Evolutionary conservation across 2,888 invertebrate species (phyloP), one percentile per base, ranked within the genome.

Genomic region (Ectemnius lituratus): DNA sequence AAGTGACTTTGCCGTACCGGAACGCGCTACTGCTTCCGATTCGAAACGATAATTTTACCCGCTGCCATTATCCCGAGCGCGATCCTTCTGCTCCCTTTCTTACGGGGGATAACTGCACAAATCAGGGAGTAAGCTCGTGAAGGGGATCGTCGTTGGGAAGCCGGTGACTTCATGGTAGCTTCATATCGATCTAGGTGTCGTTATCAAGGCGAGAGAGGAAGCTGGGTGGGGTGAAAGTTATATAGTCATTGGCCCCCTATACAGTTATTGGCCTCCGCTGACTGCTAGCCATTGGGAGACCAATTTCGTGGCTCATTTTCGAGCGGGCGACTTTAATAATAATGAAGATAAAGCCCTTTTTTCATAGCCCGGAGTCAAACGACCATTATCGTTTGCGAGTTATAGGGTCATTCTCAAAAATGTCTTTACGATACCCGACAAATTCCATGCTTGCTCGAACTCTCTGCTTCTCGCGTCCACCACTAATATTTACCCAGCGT

Each of bases 261-360:
- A 81, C 82, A 82, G 82, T 82, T 82, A 82, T 83, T 77, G 83
- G 75, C 70, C 73, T 49, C 69, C 64, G 61, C 20, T 20, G 70
- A 70, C 69, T 78, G 69, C 70, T 79, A 37, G 76, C 83, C 81
- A 77, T 83, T 82, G 73, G 52, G 83, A 83, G 82, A 77, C 79
- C 81, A 82, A 82, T 82, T 81, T 82, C 82, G 82, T 81, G 83
- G 82, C 64, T 83, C 83, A 82, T 82, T 82, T 81, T 82, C 82
- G 79, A 83, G 81, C 71, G 66, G 74, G 28, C 75, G 79, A 81
- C 83, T 81, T 83, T 82, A 80, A 81, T 82, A 81, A 82, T 82
- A 82, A 82, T 76, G 83, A 82, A 79, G 81, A 82, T 81, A 72
- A 70, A 76, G 79, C 28, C 79, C 73, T 76, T 75, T 70, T 70